Conservation (phyloP, 2,888 invertebrate genomes). For the Hetaerina titia region DNA sequence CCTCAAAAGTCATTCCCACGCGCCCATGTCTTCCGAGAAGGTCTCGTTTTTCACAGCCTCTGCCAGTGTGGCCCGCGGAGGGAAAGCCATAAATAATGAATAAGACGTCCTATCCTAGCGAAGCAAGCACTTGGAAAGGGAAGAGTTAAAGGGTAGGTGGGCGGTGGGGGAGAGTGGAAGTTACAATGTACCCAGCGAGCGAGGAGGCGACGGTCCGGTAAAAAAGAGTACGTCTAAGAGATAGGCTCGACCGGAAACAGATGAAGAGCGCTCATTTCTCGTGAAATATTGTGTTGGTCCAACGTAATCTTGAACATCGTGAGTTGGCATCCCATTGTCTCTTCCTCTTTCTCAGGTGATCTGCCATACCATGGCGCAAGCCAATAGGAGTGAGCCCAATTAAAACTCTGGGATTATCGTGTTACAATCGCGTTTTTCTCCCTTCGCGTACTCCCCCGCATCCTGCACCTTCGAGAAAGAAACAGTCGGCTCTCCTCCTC, state of each 20-base stretch:
- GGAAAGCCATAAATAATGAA: constrained; percentile 57
- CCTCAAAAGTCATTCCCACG: constrained; percentile 36
- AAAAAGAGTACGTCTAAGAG: too few species aligned
- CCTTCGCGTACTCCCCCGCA: background rate
- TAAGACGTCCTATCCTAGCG: constrained; percentile 16
- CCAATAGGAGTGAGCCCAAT: too few species aligned
- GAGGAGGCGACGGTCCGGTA: background rate
- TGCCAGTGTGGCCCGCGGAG: constrained; percentile 29
- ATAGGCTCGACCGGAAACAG: background rate
- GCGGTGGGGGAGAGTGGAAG: background rate
- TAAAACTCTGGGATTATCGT: too few species aligned
- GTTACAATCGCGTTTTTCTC: too few species aligned
- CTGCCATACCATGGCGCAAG: too few species aligned
- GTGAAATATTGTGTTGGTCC: background rate
- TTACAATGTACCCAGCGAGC: background rate
- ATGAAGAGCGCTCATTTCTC: background rate
- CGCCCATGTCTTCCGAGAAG: constrained; percentile 59
- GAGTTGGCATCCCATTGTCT: background rate
- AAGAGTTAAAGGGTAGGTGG: background rate
- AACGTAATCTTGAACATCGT: background rate
- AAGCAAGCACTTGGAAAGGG: background rate
- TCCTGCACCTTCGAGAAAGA: background rate
- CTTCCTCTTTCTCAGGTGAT: too few species aligned
- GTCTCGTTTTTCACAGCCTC: constrained; percentile 59
- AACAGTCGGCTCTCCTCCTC: background rate